Evolutionary conservation across 1,140 invertebrate species (phyloP).

Genomic region (Belonocnema kinseyi): DNA sequence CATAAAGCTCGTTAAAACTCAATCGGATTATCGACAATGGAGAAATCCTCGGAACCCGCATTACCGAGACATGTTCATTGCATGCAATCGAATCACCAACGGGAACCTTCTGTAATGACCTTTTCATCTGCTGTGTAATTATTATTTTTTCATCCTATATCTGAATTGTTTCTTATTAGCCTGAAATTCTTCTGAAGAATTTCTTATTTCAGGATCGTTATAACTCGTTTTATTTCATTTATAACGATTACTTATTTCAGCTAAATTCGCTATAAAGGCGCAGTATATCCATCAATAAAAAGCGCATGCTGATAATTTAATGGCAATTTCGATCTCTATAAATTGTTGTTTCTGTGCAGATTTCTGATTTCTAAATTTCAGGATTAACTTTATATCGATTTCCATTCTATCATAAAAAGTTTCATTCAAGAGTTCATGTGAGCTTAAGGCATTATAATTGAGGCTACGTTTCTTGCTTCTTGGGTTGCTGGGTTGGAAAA

Average conservation of each 20-base stretch:
- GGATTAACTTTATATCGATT: too few relatives aligned
- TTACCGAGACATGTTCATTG: background rate
- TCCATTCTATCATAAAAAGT: too few relatives aligned
- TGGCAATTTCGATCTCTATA: too few relatives aligned
- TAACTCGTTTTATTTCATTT: background rate
- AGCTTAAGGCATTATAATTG: constrained; percentile 8
- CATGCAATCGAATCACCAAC: background rate
- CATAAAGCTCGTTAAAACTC: constrained; percentile 13
- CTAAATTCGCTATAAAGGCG: constrained; percentile 2
- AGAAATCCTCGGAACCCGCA: constrained; percentile 9
- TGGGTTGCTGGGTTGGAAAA: constrained; percentile 25
- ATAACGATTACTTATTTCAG: background rate
- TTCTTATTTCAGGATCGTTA: background rate
- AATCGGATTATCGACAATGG: constrained; percentile 13
- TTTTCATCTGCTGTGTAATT: constrained; percentile 4
- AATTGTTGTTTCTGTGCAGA: too few relatives aligned
- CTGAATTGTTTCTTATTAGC: background rate
- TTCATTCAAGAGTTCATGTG: too few relatives aligned
- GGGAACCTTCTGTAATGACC: background rate
- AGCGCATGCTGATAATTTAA: background rate
- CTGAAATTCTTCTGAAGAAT: background rate
- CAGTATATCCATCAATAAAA: background rate
- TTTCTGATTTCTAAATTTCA: too few relatives aligned
- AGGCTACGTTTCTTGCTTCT: background rate
- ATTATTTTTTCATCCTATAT: background rate